Percentiles rank a stretch among this genome's conserved stretches.
These are phyloP conservation scores for Phylloscopus trochiloides DNA, from an alignment of 2,113 vertebrate species.

Conservation along the genomic window DNA sequence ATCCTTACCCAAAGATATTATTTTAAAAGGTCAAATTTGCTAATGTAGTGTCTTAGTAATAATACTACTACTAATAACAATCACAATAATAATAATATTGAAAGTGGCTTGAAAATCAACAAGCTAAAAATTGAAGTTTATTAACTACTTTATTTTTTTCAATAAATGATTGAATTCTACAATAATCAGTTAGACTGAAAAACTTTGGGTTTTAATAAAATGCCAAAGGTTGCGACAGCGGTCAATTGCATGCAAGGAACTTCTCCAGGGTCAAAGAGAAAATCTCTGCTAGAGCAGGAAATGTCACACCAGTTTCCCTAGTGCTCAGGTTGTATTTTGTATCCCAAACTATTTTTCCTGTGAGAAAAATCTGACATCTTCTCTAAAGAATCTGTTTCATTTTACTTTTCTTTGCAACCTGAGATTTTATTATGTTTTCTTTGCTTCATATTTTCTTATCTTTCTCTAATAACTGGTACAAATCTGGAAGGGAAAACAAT, in stretches of 20 bases:
- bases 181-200: background rate
- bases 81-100: background rate
- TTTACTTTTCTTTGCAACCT: constrained; percentile 23
- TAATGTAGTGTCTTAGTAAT: background rate
- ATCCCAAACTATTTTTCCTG: constrained; percentile 9
- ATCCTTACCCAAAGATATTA: background rate
- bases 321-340: constrained; percentile 6
- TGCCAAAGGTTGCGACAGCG: background rate
- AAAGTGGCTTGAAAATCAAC: background rate
- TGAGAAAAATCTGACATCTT: constrained; percentile 43
- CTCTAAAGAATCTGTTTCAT: background rate
- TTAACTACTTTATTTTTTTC: background rate
- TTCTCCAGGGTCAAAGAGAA: background rate
- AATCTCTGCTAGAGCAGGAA: background rate
- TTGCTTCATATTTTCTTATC: constrained; percentile 35
- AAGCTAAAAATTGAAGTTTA: background rate
- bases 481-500: constrained; percentile 7
- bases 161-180: background rate
- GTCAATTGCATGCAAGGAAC: background rate
- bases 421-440: constrained; percentile 21
- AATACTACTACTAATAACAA: background rate
- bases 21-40: background rate
- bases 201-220: background rate
- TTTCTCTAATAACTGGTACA: background rate
- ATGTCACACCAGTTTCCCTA: background rate